phyloP scores from a whole-genome alignment of 2,113 vertebrate species.

The Peromyscus leucopus region DNA sequence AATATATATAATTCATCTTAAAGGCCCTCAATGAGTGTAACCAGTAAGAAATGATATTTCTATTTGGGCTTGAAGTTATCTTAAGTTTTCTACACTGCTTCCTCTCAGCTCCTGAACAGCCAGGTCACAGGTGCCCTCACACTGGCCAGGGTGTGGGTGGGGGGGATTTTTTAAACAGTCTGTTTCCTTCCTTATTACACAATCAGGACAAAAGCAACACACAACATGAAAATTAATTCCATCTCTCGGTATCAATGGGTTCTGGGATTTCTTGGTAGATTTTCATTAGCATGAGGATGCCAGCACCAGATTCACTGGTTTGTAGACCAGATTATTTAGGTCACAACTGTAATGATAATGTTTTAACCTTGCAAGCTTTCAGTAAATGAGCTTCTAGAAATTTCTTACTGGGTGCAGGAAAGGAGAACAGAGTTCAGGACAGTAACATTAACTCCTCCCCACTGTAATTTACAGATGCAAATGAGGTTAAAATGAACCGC shows the following conservation, averaged over 20 bases:
- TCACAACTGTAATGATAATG: not conserved
- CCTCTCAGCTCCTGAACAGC: not conserved
- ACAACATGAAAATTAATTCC: slow-evolving; percentile 5
- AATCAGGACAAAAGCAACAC: not conserved
- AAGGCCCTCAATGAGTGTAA: not conserved
- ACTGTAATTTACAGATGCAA: slow-evolving; percentile 27
- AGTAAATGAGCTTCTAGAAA: slow-evolving; percentile 25
- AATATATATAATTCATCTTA: not conserved
- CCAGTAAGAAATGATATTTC: not conserved
- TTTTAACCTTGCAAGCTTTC: not conserved
- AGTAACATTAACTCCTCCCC: not conserved
- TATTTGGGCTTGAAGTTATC: not conserved
- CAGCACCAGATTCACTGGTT: not conserved
- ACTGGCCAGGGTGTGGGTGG: not conserved
- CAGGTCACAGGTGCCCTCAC: not conserved
- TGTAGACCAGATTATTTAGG: slow-evolving; percentile 14
- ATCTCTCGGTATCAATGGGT: not conserved
- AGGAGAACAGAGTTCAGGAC: not conserved
- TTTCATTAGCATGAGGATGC: not conserved
- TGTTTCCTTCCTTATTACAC: slow-evolving; percentile 34
- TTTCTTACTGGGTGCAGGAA: slow-evolving; percentile 7
- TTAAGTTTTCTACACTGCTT: not conserved
- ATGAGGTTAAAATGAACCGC: not conserved
- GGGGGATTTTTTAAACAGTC: not conserved
- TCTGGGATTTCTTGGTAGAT: not conserved